phyloP scores from a whole-genome alignment of 1,140 invertebrate genomes.

The Lepidurus apus region DNA sequence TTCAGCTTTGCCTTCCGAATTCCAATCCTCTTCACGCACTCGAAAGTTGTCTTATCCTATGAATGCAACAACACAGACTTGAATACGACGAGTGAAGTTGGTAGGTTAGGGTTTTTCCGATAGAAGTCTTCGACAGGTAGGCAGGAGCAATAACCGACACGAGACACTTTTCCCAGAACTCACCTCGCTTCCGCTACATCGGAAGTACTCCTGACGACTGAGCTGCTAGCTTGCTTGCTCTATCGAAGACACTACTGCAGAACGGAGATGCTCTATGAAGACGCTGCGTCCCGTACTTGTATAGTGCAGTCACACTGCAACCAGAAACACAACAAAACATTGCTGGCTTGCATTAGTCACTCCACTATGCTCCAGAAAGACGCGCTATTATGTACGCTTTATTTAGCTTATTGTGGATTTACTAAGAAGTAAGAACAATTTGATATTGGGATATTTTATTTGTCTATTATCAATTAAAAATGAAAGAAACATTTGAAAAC shows the following conservation, averaged over 20 bases:
- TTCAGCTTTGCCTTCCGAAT: too few relatives aligned
- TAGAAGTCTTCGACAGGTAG: neutral
- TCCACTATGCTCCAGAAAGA: too few relatives aligned
- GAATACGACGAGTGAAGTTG: too few relatives aligned
- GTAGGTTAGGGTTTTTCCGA: neutral
- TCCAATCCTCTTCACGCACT: too few relatives aligned
- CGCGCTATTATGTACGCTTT: too few relatives aligned
- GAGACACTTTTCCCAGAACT: neutral
- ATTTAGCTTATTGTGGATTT: too few relatives aligned
- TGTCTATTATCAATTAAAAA: too few relatives aligned
- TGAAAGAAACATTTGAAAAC: too few relatives aligned
- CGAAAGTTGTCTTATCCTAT: too few relatives aligned
- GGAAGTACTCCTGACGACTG: conserved; percentile 12
- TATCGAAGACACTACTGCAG: neutral
- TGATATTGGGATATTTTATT: too few relatives aligned
- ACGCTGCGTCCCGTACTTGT: neutral
- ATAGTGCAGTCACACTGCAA: neutral
- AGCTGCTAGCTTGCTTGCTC: neutral
- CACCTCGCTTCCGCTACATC: neutral
- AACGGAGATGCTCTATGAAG: neutral
- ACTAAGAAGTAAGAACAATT: too few relatives aligned
- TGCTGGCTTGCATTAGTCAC: neutral
- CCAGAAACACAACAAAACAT: neutral
- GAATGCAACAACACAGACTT: too few relatives aligned
- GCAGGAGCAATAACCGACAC: neutral